Conservation (phyloP, 1,140 invertebrate genomes). For the Bombus balteatus region DNA sequence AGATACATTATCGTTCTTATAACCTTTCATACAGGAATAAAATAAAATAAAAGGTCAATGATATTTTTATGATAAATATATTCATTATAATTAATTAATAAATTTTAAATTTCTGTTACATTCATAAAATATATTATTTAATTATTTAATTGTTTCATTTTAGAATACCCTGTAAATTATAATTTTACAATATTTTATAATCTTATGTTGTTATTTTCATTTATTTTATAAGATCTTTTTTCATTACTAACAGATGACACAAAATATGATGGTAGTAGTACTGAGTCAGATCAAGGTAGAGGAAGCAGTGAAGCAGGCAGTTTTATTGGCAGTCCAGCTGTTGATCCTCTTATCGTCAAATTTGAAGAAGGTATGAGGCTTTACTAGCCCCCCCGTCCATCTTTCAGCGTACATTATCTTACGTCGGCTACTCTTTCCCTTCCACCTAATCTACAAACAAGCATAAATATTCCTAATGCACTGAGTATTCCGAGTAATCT, state of each 20-base stretch:
- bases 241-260: slow-evolving; percentile 71
- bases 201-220: not conserved
- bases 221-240: not conserved
- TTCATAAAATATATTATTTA: not conserved
- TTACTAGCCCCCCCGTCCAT: slow-evolving; percentile 84
- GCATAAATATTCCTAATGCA: slow-evolving; percentile 75
- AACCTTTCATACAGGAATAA: not conserved
- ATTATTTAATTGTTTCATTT: not conserved
- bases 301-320: slow-evolving; percentile 80
- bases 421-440: slow-evolving; percentile 80
- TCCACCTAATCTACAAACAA: slow-evolving; percentile 77
- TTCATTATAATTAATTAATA: too few species aligned
- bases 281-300: slow-evolving; percentile 79
- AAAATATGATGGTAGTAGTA: slow-evolving; percentile 78
- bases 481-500: slow-evolving; percentile 69
- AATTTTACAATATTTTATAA: not conserved
- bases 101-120: not conserved
- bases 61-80: too few species aligned
- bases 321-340: slow-evolving; percentile 81
- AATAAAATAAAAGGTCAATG: not conserved
- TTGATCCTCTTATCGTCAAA: slow-evolving; percentile 88
- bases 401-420: slow-evolving; percentile 82
- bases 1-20: not conserved
- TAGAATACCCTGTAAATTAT: not conserved
- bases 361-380: slow-evolving; percentile 91